Evolutionary conservation across 2,888 invertebrate genomes (phyloP).

Genomic region (Hypomecis atomaria): DNA sequence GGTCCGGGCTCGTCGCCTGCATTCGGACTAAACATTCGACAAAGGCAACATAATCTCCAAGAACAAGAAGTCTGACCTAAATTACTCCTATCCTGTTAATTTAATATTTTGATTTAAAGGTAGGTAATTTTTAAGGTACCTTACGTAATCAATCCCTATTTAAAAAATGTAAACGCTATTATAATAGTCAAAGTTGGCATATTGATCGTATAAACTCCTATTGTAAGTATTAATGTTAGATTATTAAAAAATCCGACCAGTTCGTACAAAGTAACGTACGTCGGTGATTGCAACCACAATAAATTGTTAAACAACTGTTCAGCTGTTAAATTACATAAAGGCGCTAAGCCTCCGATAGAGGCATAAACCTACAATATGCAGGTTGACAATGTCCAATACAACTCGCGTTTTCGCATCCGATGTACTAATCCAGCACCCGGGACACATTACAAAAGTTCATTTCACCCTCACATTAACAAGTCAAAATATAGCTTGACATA

Average conservation of each 20-base stretch:
- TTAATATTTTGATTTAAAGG: slow-evolving; percentile 33
- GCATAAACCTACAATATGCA: slow-evolving; percentile 77
- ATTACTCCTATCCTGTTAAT: slow-evolving; percentile 31
- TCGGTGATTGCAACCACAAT: slow-evolving; percentile 35
- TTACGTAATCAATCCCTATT: slow-evolving; percentile 40
- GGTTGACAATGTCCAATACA: slow-evolving; percentile 61
- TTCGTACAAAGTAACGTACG: slow-evolving; percentile 19
- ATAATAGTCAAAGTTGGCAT: slow-evolving; percentile 41
- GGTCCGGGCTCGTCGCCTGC: slow-evolving; percentile 35
- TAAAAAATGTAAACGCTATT: slow-evolving; percentile 38
- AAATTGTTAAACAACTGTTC: slow-evolving; percentile 45
- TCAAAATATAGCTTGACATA: slow-evolving; percentile 59
- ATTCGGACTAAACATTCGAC: slow-evolving; percentile 34
- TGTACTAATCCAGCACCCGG: slow-evolving; percentile 55
- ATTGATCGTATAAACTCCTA: slow-evolving; percentile 38
- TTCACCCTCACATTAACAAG: slow-evolving; percentile 72
- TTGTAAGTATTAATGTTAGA: slow-evolving; percentile 31
- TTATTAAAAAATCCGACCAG: slow-evolving; percentile 27
- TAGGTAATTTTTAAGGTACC: slow-evolving; percentile 31
- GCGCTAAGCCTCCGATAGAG: slow-evolving; percentile 58
- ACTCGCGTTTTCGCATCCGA: slow-evolving; percentile 68
- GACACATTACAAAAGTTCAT: slow-evolving; percentile 57
- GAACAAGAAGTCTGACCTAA: slow-evolving; percentile 35
- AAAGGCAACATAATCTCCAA: slow-evolving; percentile 30
- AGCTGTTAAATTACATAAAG: slow-evolving; percentile 51